Conservation (phyloP, 2,113 vertebrate species). For the Melanotaenia duboulayi region DNA sequence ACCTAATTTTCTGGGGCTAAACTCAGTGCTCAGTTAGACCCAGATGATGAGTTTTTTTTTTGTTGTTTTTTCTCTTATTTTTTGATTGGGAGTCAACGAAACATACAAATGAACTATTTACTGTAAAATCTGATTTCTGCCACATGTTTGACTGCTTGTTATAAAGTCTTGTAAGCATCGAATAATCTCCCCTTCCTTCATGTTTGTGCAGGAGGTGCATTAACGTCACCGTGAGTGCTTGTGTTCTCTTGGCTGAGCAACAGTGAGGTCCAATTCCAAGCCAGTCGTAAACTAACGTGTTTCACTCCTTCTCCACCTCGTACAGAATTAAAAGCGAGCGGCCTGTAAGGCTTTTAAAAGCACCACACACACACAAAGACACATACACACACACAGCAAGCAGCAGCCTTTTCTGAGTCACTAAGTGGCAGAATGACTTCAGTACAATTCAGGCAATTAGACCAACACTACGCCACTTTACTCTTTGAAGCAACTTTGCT, state of each 20-base stretch:
- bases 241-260: constrained; percentile 52
- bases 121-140: neutral
- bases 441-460: constrained; percentile 77
- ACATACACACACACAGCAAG: constrained; percentile 6
- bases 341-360: constrained; percentile 75
- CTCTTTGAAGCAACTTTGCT: constrained; percentile 42
- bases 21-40: no score
- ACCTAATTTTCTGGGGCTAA: no score
- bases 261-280: constrained; percentile 71
- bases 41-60: no score
- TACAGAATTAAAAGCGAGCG: constrained; percentile 62
- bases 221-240: constrained; percentile 19
- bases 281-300: constrained; percentile 62
- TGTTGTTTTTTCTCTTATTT: no score
- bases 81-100: no score
- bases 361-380: constrained; percentile 16
- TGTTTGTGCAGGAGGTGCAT: constrained; percentile 20
- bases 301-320: constrained; percentile 35
- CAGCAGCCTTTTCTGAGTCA: constrained; percentile 42
- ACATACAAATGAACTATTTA: no score
- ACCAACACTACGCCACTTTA: constrained; percentile 51
- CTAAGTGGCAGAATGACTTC: constrained; percentile 65
- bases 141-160: neutral
- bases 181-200: neutral
- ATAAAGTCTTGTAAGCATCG: constrained; percentile 4